A percentile compares a stretch with the other conserved stretches of the same genome.
These are phyloP conservation scores for Chrysolina haemoptera DNA, from an alignment of 2,888 invertebrate genomes.

Conservation along the genomic window DNA sequence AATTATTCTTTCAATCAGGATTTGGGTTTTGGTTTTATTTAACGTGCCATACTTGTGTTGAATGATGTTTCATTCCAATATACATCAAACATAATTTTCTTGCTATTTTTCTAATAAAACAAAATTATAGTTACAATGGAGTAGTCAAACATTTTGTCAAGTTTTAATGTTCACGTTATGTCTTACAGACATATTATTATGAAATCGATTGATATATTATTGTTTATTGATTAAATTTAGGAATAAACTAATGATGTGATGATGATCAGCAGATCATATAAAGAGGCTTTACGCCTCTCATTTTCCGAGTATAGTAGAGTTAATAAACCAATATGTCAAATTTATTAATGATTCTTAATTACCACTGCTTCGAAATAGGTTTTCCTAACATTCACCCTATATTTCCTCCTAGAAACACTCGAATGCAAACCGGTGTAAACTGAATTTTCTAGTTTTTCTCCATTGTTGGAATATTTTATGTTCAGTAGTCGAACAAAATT, in stretches of 20 bases:
- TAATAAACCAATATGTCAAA: conserved; percentile 82
- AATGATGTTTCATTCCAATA: conserved; percentile 53
- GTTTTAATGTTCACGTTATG: conserved; percentile 68
- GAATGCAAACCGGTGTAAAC: no score
- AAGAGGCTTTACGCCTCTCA: conserved; percentile 68
- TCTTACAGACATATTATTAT: conserved; percentile 69
- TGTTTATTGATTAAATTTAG: conserved; percentile 70
- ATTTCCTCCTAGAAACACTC: no score
- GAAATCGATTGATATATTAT: conserved; percentile 69
- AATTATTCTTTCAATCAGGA: conserved; percentile 48
- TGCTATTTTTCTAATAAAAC: conserved; percentile 52
- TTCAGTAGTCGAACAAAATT: no score
- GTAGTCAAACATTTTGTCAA: conserved; percentile 70
- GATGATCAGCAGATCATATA: conserved; percentile 79
- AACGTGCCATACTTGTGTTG: conserved; percentile 59
- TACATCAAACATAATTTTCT: conserved; percentile 53
- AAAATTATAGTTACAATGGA: conserved; percentile 47
- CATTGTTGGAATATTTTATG: no score
- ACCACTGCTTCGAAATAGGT: not conserved
- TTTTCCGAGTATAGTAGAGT: conserved; percentile 83
- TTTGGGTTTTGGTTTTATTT: conserved; percentile 53
- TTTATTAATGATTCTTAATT: conserved; percentile 30
- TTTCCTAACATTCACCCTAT: no score
- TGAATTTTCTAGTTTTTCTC: no score
- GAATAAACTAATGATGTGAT: conserved; percentile 79